Base-by-base conservation (phyloP, 2,888 invertebrate species). In the Proisotoma minuta region DNA sequence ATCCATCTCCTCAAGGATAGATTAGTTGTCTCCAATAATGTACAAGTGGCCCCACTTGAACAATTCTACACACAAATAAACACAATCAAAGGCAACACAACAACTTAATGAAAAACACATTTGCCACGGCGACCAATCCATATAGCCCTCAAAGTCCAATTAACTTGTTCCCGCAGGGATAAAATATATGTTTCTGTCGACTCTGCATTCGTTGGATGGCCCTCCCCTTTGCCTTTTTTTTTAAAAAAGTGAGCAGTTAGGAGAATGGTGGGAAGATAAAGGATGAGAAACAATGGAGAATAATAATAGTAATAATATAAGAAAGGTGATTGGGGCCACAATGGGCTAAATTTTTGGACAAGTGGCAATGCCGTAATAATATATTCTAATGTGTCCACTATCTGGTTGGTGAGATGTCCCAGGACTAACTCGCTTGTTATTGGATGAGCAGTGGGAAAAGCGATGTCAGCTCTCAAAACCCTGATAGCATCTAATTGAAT, bases 391-490 rank as follows among this genome's bases (percentile, higher is more conserved):
- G 43, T 43, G 18, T 20, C 18, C 18, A 10, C 34, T 15, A 10
- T 15, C 8, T 34, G 8, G 8, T 10, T 15, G 15, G 34, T 34
- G 34, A 15, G 34, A 8, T 43, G 5, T 43, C 43, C 10, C 43
- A 43, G 18, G 18, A 15, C 43, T 5, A 15, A 18, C 43, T 43
- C 34, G 8, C 43, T 43, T 43, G 43, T 18, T 43, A 43, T 43
- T 61, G 57, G 57, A 54, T 57, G 65, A 63, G 62, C 60, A n/a
- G 64, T 63, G 64, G 65, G 66, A 62, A 68, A 62, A 69, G 69
- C 62, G 61, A 64, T 64, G 69, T 66, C 69, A 66, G 69, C 60
- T 65, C 59, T 51, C 48, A 63, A 65, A 50, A 57, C 22, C 70
- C 63, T 68, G 68, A 70, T 70, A 66, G 68, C 65, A 70, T 68